Percentiles rank a stretch among this genome's conserved stretches.
These are phyloP conservation scores for Enhydra lutris DNA, from an alignment of 2,113 vertebrate species.

Conservation along the genomic window DNA sequence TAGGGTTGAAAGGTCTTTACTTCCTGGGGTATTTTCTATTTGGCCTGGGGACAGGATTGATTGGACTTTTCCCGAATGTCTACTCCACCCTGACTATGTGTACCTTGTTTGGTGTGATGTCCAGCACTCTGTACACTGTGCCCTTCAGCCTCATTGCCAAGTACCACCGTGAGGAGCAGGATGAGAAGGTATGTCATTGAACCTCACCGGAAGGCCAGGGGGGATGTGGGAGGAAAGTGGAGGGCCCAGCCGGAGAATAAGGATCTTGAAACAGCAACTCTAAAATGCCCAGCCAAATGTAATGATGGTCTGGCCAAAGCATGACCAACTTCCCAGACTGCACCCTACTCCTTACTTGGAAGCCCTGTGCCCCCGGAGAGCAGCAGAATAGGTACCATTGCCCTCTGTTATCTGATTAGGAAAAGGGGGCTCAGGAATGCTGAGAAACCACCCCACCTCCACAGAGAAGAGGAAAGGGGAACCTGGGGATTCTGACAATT, in stretches of 20 bases:
- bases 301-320: neutral
- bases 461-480: neutral
- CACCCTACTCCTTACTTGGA: neutral
- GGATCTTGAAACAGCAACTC: neutral
- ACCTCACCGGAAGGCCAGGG: neutral
- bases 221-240: neutral
- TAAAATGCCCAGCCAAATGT: neutral
- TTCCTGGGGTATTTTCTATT: slow-evolving; percentile 95
- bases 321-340: neutral
- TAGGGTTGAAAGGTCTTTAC: slow-evolving; percentile 96
- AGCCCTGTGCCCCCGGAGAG: neutral
- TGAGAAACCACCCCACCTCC: neutral
- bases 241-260: neutral
- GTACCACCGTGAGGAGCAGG: slow-evolving; percentile 92
- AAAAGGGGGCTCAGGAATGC: neutral
- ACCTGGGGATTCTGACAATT: neutral
- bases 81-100: slow-evolving; percentile 91
- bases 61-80: slow-evolving; percentile 94
- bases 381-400: rapidly evolving
- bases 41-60: slow-evolving; percentile 94
- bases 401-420: neutral
- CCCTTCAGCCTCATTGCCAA: slow-evolving; percentile 95
- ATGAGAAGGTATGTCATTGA: slow-evolving; percentile 85
- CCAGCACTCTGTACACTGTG: slow-evolving; percentile 96
- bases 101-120: slow-evolving; percentile 94